Conservation (phyloP, 2,113 vertebrate species). For the Atherinomorus stipes region DNA sequence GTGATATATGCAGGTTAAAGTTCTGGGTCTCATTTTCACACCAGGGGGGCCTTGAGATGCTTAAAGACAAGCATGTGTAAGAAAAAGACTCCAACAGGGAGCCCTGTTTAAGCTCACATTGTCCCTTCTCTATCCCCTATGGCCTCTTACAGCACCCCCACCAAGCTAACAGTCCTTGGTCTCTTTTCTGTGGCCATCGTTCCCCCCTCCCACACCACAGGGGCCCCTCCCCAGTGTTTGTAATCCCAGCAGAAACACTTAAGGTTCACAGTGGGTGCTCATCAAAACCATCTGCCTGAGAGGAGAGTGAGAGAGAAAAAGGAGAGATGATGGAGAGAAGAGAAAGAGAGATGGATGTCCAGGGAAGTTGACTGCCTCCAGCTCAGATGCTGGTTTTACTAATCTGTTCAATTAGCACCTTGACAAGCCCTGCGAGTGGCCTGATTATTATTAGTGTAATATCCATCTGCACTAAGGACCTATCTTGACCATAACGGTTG, state of each 20-base stretch:
- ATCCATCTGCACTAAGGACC: constrained; percentile 86
- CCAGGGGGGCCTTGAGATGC: constrained; percentile 71
- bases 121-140: constrained; percentile 71
- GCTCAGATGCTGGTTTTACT: constrained; percentile 85
- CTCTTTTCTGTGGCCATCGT: constrained; percentile 73
- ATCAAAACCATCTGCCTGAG: constrained; percentile 99
- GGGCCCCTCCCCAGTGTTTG: constrained; percentile 94
- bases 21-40: constrained; percentile 75
- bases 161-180: constrained; percentile 77
- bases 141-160: constrained; percentile 78
- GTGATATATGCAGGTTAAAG: constrained; percentile 73
- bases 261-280: constrained; percentile 99
- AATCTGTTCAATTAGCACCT: constrained; percentile 99
- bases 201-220: constrained; percentile 89
- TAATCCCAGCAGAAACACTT: constrained; percentile 99
- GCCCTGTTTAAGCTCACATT: constrained; percentile 83
- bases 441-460: constrained; percentile 97
- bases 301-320: constrained; percentile 89
- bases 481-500: neutral
- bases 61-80: constrained; percentile 78
- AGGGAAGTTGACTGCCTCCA: constrained; percentile 56
- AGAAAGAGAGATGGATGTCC: constrained; percentile 51
- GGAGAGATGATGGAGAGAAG: constrained; percentile 75
- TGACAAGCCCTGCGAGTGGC: constrained; percentile 96
- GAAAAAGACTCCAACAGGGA: constrained; percentile 71